These are phyloP conservation scores for Pseudomyrmex cubaensis DNA, from an alignment of 1,140 invertebrate genomes.

Conservation along the genomic window DNA sequence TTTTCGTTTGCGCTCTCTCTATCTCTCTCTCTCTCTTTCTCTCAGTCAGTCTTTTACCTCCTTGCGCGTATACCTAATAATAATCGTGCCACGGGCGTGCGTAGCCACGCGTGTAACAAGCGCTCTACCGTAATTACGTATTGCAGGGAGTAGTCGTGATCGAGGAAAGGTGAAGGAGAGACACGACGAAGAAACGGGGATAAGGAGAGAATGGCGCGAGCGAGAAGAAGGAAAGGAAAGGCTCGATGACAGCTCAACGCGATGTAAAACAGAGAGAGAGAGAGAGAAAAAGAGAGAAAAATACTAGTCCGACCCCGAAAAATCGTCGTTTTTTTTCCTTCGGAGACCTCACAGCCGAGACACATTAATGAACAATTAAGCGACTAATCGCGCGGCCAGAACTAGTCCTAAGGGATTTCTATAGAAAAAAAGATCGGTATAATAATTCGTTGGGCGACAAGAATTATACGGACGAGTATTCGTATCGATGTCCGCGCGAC, in stretches of 20 bases:
- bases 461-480: neutral
- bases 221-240: no score
- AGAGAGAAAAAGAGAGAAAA: neutral
- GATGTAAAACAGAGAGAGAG: neutral
- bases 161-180: neutral
- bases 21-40: neutral
- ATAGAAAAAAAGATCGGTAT: constrained; percentile 62
- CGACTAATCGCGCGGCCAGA: constrained; percentile 37
- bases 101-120: constrained; percentile 62
- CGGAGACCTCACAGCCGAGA: constrained; percentile 5
- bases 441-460: constrained; percentile 70
- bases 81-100: constrained; percentile 52
- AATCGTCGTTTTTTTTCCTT: no score
- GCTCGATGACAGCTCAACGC: neutral
- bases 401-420: constrained; percentile 54
- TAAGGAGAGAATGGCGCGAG: neutral
- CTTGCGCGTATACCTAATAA: constrained; percentile 55
- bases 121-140: constrained; percentile 62
- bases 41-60: neutral
- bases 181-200: neutral
- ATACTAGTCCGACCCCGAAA: no score
- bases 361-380: constrained; percentile 74
- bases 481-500: constrained; percentile 40
- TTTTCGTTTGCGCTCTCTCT: constrained; percentile 55
- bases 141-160: constrained; percentile 30